phyloP scores from a whole-genome alignment of 1,140 invertebrate genomes.

The Dolichoris vasculosae region DNA sequence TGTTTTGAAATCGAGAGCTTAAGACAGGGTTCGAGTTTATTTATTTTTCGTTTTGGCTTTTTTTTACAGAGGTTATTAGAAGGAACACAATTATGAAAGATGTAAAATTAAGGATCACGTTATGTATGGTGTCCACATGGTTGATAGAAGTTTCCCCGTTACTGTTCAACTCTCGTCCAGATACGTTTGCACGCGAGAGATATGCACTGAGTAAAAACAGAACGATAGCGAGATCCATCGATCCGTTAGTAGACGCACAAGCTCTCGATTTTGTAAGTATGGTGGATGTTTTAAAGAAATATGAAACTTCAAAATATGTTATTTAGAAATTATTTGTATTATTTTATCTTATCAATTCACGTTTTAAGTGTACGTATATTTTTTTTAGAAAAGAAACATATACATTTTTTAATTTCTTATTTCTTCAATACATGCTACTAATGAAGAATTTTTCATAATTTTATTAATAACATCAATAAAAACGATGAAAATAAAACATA shows the following conservation, averaged over 20 bases:
- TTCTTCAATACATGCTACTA: too few species aligned
- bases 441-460: too few species aligned
- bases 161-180: not conserved
- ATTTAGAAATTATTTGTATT: not conserved
- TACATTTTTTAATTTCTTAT: too few species aligned
- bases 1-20: not conserved
- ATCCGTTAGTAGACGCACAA: not conserved
- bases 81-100: constrained; percentile 22
- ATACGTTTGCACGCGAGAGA: constrained; percentile 18
- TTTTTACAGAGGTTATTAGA: not conserved
- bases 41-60: not conserved
- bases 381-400: too few species aligned
- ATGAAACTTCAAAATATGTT: too few species aligned
- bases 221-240: not conserved
- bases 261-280: constrained; percentile 38
- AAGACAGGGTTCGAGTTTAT: not conserved
- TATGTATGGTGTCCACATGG: not conserved
- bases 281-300: not conserved
- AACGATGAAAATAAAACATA: too few species aligned
- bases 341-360: not conserved
- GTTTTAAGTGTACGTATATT: not conserved
- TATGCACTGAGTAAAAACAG: constrained; percentile 21
- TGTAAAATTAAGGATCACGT: not conserved
- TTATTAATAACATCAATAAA: too few species aligned
- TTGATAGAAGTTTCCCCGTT: not conserved